Conservation (phyloP, 2,113 vertebrate genomes). For the Motacilla alba region DNA sequence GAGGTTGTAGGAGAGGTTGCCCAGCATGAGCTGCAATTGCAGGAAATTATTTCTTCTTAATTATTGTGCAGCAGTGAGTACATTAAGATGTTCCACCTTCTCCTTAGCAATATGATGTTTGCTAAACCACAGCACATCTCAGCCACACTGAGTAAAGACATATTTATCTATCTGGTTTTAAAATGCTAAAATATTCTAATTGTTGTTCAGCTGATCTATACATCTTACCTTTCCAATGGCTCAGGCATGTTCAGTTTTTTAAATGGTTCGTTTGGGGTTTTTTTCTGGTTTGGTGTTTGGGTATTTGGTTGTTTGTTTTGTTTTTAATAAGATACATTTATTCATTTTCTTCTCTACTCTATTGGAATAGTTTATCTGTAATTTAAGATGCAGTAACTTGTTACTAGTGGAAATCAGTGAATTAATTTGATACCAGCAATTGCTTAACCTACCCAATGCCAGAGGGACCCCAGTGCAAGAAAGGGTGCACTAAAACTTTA, state of each 20-base stretch:
- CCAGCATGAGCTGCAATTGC: neutral
- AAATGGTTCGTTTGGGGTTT: neutral
- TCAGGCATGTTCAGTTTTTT: neutral
- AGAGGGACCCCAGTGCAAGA: neutral
- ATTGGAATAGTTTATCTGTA: neutral
- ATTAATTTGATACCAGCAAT: neutral
- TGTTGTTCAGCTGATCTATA: neutral
- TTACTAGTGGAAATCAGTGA: neutral
- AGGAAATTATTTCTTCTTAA: constrained; percentile 6
- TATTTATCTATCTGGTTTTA: neutral
- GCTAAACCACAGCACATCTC: neutral
- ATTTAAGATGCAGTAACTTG: neutral
- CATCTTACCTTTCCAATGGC: neutral
- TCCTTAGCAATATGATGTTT: neutral
- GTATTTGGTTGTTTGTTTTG: too few species aligned
- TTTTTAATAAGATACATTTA: neutral
- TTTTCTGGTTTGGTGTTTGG: neutral
- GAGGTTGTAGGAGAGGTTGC: neutral
- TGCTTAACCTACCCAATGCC: neutral
- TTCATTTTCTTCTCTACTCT: neutral
- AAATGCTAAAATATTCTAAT: neutral
- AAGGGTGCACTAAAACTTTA: neutral
- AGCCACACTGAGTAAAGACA: neutral
- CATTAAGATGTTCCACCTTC: neutral
- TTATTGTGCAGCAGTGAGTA: neutral